These are phyloP conservation scores for Ecliptopera silaceata DNA, from an alignment of 2,888 invertebrate genomes.

Conservation along the genomic window DNA sequence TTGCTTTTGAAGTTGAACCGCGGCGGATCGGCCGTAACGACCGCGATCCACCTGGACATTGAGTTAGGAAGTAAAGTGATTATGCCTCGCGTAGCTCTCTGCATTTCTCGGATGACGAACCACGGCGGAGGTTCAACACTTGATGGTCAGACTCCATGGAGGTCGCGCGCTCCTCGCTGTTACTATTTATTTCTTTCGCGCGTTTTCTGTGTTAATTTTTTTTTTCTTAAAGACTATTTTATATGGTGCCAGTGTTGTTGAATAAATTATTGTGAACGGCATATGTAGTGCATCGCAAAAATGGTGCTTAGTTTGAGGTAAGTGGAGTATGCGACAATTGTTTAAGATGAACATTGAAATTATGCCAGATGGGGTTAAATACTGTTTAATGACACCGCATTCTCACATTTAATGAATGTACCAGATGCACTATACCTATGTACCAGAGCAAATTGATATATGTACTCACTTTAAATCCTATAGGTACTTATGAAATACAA, in stretches of 20 bases:
- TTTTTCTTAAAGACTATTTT: not conserved
- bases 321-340: constrained; percentile 54
- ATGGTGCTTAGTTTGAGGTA: constrained; percentile 74
- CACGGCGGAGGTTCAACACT: constrained; percentile 67
- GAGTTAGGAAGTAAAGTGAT: constrained; percentile 56
- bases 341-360: constrained; percentile 32
- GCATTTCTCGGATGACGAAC: constrained; percentile 65
- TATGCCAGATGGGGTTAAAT: constrained; percentile 15
- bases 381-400: not conserved
- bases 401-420: no score
- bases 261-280: constrained; percentile 46
- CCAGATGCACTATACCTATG: not conserved
- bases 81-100: constrained; percentile 48
- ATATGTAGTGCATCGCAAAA: constrained; percentile 49
- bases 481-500: no score
- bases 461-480: no score
- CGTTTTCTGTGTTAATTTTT: constrained; percentile 23
- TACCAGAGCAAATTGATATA: constrained; percentile 16
- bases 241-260: constrained; percentile 40
- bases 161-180: constrained; percentile 36
- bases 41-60: constrained; percentile 55
- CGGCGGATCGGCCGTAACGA: constrained; percentile 56
- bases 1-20: constrained; percentile 50
- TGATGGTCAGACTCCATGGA: constrained; percentile 52
- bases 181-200: constrained; percentile 21